Percentiles rank a stretch among this genome's conserved stretches.
phyloP scores from a whole-genome alignment of 2,888 invertebrate species.

The Exephanes ischioxanthus region DNA sequence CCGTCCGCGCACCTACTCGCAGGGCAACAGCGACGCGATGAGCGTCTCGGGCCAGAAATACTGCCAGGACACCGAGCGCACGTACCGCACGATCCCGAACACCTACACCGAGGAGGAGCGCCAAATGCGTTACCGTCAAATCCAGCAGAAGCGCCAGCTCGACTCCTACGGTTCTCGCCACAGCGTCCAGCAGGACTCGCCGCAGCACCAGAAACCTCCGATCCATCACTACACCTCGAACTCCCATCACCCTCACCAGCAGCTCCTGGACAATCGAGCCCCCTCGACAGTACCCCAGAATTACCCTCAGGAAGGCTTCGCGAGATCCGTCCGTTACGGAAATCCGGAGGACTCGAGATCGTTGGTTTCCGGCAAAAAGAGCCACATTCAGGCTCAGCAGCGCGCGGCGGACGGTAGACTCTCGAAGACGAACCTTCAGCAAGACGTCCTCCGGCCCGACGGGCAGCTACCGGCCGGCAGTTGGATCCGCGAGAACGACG shows the following conservation, averaged over 20 bases:
- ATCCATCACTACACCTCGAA: slow-evolving; percentile 44
- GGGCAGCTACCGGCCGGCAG: slow-evolving; percentile 76
- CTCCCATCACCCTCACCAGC: slow-evolving; percentile 43
- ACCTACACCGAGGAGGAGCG: slow-evolving; percentile 81
- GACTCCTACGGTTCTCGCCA: slow-evolving; percentile 68
- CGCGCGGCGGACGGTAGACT: slow-evolving; percentile 31
- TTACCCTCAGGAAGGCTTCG: slow-evolving; percentile 56
- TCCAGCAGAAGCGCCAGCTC: slow-evolving; percentile 70
- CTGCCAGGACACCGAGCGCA: slow-evolving; percentile 73
- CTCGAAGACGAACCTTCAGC: slow-evolving; percentile 51
- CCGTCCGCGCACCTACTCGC: slow-evolving; percentile 81
- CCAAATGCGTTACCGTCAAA: slow-evolving; percentile 77
- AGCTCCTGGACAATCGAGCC: slow-evolving; percentile 51
- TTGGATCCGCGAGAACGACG: slow-evolving; percentile 81
- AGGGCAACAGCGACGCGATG: slow-evolving; percentile 78
- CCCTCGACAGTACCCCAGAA: slow-evolving; percentile 8
- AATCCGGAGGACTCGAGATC: slow-evolving; percentile 48
- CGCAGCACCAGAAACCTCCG: slow-evolving; percentile 22
- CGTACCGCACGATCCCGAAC: slow-evolving; percentile 79
- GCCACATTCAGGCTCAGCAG: slow-evolving; percentile 21
- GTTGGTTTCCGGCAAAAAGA: background rate
- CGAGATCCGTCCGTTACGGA: slow-evolving; percentile 52
- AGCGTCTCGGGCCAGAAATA: slow-evolving; percentile 40
- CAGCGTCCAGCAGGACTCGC: slow-evolving; percentile 72
- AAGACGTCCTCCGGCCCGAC: slow-evolving; percentile 46